A percentile compares a stretch with the other conserved stretches of the same genome.
Conservation (phyloP, 2,888 invertebrate species). For the Orthosia gothica region DNA sequence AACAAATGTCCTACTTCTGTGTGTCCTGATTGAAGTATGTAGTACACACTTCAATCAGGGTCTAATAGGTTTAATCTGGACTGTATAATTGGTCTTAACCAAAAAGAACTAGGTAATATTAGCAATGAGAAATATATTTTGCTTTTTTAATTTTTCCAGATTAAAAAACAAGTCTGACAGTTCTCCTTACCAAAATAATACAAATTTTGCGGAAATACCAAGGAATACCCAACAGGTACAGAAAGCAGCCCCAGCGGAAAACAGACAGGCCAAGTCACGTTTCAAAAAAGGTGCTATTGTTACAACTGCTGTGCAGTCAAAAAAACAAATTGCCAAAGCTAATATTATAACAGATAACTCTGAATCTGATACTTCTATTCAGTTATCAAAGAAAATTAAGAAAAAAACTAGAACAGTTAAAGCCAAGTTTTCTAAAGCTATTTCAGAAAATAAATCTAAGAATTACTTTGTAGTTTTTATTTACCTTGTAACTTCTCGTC, state of each 20-base stretch:
- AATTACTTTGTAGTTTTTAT: conserved; percentile 64
- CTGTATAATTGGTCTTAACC: not conserved
- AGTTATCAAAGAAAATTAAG: conserved; percentile 84
- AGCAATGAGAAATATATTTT: not conserved
- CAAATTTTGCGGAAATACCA: conserved; percentile 88
- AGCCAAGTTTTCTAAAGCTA: conserved; percentile 78
- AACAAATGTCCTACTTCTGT: too few species aligned
- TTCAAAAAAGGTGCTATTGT: conserved; percentile 92
- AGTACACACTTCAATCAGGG: too few species aligned
- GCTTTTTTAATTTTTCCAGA: conserved; percentile 74
- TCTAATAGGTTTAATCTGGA: too few species aligned
- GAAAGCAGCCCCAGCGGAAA: conserved; percentile 76
- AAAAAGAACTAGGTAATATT: not conserved
- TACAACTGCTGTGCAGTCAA: conserved; percentile 90
- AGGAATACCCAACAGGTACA: conserved; percentile 78
- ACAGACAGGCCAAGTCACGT: conserved; percentile 82
- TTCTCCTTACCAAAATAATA: conserved; percentile 81
- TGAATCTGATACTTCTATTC: conserved; percentile 88
- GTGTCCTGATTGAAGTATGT: too few species aligned
- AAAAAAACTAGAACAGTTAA: conserved; percentile 86
- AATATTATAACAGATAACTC: conserved; percentile 82
- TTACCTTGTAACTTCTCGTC: not conserved
- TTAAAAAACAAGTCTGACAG: conserved; percentile 87
- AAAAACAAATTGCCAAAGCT: conserved; percentile 79
- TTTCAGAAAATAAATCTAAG: conserved; percentile 80